phyloP scores from a whole-genome alignment of 2,888 invertebrate species.

The Hofmannophila pseudospretella region DNA sequence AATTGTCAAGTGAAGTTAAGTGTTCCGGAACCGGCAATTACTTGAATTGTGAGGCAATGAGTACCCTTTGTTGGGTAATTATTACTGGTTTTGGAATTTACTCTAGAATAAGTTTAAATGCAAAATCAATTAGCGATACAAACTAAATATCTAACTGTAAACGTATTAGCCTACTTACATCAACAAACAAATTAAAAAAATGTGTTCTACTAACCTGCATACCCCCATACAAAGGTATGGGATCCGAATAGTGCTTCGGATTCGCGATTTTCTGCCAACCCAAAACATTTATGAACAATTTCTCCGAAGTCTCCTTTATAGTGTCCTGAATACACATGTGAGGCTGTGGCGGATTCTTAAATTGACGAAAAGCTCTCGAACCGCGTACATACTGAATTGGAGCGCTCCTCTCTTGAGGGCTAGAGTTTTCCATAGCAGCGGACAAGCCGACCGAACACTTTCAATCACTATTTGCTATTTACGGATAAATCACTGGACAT shows the following conservation, averaged over 20 bases:
- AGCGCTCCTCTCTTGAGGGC: slow-evolving; percentile 54
- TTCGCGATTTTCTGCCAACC: slow-evolving; percentile 86
- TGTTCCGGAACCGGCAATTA: too few species aligned
- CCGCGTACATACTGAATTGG: slow-evolving; percentile 78
- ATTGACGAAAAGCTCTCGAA: slow-evolving; percentile 80
- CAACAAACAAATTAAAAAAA: not conserved
- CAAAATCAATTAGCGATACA: not conserved
- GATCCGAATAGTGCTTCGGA: slow-evolving; percentile 81
- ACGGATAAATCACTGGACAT: slow-evolving; percentile 39
- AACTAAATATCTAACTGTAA: too few species aligned
- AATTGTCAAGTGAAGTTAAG: too few species aligned
- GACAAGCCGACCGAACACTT: slow-evolving; percentile 15
- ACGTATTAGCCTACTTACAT: not conserved
- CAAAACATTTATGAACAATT: slow-evolving; percentile 82
- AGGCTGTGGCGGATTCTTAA: slow-evolving; percentile 86
- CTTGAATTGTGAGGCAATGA: too few species aligned
- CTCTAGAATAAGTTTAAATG: too few species aligned
- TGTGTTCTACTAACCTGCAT: slow-evolving; percentile 75
- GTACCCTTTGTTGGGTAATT: too few species aligned
- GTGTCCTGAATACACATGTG: slow-evolving; percentile 85
- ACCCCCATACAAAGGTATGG: slow-evolving; percentile 84
- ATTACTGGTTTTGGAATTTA: too few species aligned
- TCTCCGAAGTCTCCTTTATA: slow-evolving; percentile 77
- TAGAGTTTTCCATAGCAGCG: slow-evolving; percentile 66
- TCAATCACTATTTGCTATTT: slow-evolving; percentile 27